phyloP scores from a whole-genome alignment of 2,888 invertebrate species.

The Hemicrepidius hirtus region DNA sequence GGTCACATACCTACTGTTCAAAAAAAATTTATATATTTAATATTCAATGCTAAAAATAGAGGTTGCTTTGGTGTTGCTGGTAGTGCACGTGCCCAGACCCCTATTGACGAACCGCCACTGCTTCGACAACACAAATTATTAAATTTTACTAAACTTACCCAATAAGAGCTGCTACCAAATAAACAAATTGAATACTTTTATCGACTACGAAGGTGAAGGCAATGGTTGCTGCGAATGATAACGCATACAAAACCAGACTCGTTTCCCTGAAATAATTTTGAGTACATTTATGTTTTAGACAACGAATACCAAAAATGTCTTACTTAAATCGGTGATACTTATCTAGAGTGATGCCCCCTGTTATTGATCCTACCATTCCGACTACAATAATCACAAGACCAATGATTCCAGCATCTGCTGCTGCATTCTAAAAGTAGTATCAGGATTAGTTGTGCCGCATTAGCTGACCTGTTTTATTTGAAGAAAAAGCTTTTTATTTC shows the following conservation, averaged over 20 bases:
- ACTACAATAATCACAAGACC: conserved; percentile 93
- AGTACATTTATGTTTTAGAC: background rate
- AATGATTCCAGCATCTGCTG: conserved; percentile 88
- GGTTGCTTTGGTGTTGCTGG: no score
- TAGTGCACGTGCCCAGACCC: no score
- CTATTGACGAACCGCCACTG: no score
- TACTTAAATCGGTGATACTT: conserved; percentile 95
- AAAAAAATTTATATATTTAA: no score
- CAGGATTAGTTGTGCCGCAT: no score
- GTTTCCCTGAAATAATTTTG: conserved; percentile 80
- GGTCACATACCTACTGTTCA: no score
- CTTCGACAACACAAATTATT: no score
- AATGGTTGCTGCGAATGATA: conserved; percentile 93
- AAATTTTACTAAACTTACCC: conserved; percentile 79
- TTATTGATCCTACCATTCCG: conserved; percentile 94
- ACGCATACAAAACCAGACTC: conserved; percentile 90
- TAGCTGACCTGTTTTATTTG: no score
- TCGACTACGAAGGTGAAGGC: conserved; percentile 92
- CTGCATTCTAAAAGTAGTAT: conserved; percentile 77
- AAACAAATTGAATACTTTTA: conserved; percentile 87
- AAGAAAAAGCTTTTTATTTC: no score
- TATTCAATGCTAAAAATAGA: no score
- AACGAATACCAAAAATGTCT: conserved; percentile 51
- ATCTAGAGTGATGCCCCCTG: conserved; percentile 92
- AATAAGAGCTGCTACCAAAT: conserved; percentile 87